phyloP scores from a whole-genome alignment of 2,797 vertebrate species.

The Paedocypris micromegethes region DNA sequence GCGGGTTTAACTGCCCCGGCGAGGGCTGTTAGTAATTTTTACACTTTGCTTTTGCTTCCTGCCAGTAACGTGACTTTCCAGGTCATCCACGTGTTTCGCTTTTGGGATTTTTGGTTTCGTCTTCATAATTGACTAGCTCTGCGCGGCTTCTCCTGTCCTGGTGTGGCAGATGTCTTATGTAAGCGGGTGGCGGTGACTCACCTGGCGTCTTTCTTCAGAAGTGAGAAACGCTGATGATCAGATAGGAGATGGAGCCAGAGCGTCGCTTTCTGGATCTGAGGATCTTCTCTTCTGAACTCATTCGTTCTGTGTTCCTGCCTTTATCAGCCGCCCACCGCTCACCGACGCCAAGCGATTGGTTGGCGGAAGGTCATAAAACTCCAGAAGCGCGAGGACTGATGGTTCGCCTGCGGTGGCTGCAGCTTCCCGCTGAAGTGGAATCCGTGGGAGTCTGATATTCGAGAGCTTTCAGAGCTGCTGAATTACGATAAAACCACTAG shows the following conservation, averaged over 20 bases:
- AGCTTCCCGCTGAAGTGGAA: background rate
- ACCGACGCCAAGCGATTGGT: conserved; percentile 50
- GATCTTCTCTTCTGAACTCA: conserved; percentile 31
- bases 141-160: too few relatives aligned
- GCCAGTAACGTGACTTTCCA: background rate
- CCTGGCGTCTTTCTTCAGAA: too few relatives aligned
- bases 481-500: too few relatives aligned
- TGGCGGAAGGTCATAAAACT: conserved; percentile 55
- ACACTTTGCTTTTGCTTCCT: background rate
- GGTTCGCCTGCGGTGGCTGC: background rate
- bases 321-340: conserved; percentile 49
- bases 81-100: too few relatives aligned
- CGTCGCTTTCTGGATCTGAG: background rate
- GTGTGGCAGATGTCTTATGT: too few relatives aligned
- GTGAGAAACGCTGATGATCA: background rate
- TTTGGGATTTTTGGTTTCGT: too few relatives aligned
- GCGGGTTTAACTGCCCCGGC: conserved; percentile 1
- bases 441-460: too few relatives aligned
- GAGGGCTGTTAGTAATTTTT: background rate
- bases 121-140: too few relatives aligned
- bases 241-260: conserved; percentile 14
- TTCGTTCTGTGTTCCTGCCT: conserved; percentile 33
- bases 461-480: too few relatives aligned
- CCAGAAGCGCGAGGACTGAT: conserved; percentile 49
- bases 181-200: too few relatives aligned